Evolutionary conservation across 30 jellyfish, hydroid and myxozoan species (phyloP).

Genomic region (Hydractinia echinata): DNA sequence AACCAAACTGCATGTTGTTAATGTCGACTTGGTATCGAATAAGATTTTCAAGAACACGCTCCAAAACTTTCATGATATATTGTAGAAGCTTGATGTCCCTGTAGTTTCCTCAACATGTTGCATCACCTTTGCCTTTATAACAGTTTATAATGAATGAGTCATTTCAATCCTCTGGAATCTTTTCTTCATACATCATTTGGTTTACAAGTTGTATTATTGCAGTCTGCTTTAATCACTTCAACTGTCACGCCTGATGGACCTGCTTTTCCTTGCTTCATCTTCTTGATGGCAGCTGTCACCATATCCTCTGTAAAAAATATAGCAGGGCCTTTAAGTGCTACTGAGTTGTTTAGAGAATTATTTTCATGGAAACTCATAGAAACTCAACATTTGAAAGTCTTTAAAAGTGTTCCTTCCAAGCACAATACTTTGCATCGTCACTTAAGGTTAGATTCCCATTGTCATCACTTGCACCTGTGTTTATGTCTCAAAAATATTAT

Average conservation of each 20-base stretch:
- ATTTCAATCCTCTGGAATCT: neutral
- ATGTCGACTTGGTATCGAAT: neutral
- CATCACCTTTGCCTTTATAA: slow-evolving; percentile 16
- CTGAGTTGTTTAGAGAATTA: too few species aligned
- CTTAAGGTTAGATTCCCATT: too few species aligned
- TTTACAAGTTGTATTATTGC: neutral
- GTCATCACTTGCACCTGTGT: too few species aligned
- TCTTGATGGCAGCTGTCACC: neutral
- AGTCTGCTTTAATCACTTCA: too few species aligned
- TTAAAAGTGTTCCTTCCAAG: too few species aligned
- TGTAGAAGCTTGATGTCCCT: slow-evolving; percentile 19
- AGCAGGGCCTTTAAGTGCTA: too few species aligned
- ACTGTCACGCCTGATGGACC: neutral
- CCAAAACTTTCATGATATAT: neutral
- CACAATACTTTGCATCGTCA: too few species aligned
- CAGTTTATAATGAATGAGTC: neutral
- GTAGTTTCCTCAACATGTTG: neutral
- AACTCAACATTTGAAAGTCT: too few species aligned
- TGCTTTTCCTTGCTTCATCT: neutral
- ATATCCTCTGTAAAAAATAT: neutral
- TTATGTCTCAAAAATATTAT: too few species aligned
- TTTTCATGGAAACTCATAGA: too few species aligned
- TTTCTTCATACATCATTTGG: neutral
- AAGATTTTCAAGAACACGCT: slow-evolving; percentile 13
- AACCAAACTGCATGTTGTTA: slow-evolving; percentile 20